Evolutionary conservation across 2,113 vertebrate species (phyloP).

Genomic region (Oryzias melastigma): DNA sequence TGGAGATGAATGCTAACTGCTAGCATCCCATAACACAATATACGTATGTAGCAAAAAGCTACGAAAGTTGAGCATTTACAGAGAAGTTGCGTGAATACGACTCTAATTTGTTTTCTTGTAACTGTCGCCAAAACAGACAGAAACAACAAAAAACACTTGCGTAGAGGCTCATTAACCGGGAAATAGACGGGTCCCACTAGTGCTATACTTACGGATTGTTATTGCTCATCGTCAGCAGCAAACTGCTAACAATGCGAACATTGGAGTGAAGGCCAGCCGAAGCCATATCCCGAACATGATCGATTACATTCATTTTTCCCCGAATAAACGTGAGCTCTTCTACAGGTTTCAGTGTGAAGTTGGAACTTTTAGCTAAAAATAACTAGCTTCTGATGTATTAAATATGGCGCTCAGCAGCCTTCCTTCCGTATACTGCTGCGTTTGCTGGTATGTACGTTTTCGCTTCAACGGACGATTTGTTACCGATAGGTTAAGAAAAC

Average conservation of each 20-base stretch:
- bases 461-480: neutral
- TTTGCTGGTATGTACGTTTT: conserved; percentile 12
- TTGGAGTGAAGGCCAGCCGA: conserved; percentile 95
- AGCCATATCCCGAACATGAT: conserved; percentile 96
- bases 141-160: neutral
- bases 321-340: neutral
- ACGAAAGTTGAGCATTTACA: too few species aligned
- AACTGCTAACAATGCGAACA: conserved; percentile 92
- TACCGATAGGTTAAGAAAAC: neutral
- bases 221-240: conserved; percentile 95
- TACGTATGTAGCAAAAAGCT: neutral
- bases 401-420: conserved; percentile 70
- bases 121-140: neutral
- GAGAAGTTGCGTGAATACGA: neutral
- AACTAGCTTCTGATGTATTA: conserved; percentile 56
- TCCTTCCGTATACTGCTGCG: conserved; percentile 49
- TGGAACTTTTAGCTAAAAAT: conserved; percentile 60
- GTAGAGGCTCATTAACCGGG: neutral
- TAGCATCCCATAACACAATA: neutral
- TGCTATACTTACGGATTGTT: conserved; percentile 93
- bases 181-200: conserved; percentile 47
- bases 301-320: conserved; percentile 78
- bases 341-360: neutral
- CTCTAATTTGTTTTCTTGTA: neutral
- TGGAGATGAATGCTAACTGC: neutral